These are phyloP conservation scores for Stomatorhinus ivindoensis DNA, from an alignment of 2,113 vertebrate genomes.

Conservation along the genomic window DNA sequence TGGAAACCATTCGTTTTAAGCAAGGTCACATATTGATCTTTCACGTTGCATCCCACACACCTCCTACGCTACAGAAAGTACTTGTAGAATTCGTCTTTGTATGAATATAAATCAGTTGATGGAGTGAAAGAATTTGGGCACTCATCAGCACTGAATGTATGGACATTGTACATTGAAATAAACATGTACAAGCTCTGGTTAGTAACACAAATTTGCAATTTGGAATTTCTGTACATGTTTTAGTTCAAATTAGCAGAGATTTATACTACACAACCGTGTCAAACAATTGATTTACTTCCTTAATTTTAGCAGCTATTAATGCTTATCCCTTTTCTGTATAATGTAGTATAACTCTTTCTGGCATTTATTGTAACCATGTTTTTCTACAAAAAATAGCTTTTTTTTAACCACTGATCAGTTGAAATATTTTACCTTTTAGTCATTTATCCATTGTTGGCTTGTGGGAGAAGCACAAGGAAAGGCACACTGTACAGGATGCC, in stretches of 20 bases:
- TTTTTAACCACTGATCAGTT: background rate
- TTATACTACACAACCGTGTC: background rate
- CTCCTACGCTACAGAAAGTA: constrained; percentile 5
- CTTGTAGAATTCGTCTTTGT: background rate
- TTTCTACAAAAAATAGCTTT: background rate
- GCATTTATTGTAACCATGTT: background rate
- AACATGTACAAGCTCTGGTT: background rate
- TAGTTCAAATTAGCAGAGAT: background rate
- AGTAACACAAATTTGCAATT: background rate
- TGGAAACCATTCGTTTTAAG: constrained; percentile 7
- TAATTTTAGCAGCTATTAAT: background rate
- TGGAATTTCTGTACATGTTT: background rate
- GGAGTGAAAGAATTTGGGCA: background rate
- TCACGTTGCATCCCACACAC: background rate
- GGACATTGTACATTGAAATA: background rate
- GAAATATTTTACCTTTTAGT: background rate
- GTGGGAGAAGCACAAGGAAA: background rate
- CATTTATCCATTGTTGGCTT: background rate
- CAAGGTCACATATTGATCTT: constrained; percentile 9
- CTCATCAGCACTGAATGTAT: background rate
- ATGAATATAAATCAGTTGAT: background rate
- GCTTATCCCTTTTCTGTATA: background rate
- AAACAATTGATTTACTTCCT: background rate
- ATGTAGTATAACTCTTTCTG: background rate
- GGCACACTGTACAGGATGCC: background rate